Evolutionary conservation across 2,113 vertebrate genomes (phyloP).

Genomic region (Mugil cephalus): DNA sequence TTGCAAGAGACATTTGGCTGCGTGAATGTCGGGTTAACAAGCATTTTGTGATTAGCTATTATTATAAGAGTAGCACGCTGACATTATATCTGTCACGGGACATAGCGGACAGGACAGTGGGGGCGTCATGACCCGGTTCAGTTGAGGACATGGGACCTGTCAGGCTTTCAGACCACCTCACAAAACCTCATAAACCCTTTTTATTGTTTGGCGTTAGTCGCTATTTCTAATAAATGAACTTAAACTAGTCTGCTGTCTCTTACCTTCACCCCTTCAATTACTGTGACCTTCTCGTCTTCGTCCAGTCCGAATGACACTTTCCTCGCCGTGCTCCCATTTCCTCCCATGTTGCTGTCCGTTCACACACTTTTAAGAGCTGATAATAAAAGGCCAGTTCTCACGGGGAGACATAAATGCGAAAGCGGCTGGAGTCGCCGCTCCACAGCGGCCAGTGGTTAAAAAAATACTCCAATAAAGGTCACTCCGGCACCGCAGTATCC

Average conservation of each 20-base stretch:
- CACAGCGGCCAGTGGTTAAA: constrained; percentile 35
- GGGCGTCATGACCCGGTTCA: constrained; percentile 37
- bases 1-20: too few species aligned
- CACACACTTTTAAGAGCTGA: not conserved
- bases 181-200: not conserved
- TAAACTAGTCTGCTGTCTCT: not conserved
- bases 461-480: constrained; percentile 74
- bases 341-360: constrained; percentile 84
- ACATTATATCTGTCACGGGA: not conserved
- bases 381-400: not conserved
- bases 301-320: constrained; percentile 92
- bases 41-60: not conserved
- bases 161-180: not conserved
- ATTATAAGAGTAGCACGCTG: not conserved
- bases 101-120: not conserved
- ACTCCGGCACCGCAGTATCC: constrained; percentile 59
- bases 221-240: not conserved
- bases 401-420: constrained; percentile 10
- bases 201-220: not conserved
- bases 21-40: not conserved
- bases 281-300: constrained; percentile 91
- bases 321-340: constrained; percentile 85
- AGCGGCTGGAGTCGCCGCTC: constrained; percentile 33
- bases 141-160: constrained; percentile 53
- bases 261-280: constrained; percentile 94